Conservation (phyloP, 2,113 vertebrate genomes). For the Caranx melampygus region DNA sequence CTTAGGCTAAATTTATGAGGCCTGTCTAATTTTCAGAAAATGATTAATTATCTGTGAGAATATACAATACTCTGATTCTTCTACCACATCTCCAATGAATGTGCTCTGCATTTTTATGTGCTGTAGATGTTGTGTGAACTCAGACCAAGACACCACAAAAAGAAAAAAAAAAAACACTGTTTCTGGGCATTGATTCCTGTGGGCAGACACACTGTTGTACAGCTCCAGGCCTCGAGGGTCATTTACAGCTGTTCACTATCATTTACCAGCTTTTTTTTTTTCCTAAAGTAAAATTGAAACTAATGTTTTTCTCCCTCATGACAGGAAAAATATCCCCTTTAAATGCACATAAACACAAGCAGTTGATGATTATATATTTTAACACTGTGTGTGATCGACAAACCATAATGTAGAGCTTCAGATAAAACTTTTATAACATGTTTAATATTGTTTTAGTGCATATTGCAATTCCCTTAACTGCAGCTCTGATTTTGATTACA, state of each 20-base stretch:
- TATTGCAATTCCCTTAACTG: slow-evolving; percentile 34
- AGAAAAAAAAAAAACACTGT: neutral
- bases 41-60: neutral
- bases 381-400: slow-evolving; percentile 1
- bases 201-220: neutral
- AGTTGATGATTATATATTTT: neutral
- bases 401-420: neutral
- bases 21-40: slow-evolving; percentile 37
- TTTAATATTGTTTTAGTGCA: slow-evolving; percentile 18
- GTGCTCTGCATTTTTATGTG: neutral
- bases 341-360: neutral
- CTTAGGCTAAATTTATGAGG: slow-evolving; percentile 34
- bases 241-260: slow-evolving; percentile 12
- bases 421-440: neutral
- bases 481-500: slow-evolving; percentile 23
- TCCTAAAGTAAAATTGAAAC: neutral
- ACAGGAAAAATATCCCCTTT: neutral
- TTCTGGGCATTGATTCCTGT: neutral
- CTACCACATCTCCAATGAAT: neutral
- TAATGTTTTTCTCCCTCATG: neutral
- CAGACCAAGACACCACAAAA: neutral
- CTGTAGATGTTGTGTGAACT: neutral
- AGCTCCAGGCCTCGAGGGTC: slow-evolving; percentile 22
- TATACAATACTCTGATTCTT: neutral
- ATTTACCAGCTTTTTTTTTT: slow-evolving; percentile 25